phyloP scores from a whole-genome alignment of 2,113 vertebrate genomes.

The Epinephelus moara region DNA sequence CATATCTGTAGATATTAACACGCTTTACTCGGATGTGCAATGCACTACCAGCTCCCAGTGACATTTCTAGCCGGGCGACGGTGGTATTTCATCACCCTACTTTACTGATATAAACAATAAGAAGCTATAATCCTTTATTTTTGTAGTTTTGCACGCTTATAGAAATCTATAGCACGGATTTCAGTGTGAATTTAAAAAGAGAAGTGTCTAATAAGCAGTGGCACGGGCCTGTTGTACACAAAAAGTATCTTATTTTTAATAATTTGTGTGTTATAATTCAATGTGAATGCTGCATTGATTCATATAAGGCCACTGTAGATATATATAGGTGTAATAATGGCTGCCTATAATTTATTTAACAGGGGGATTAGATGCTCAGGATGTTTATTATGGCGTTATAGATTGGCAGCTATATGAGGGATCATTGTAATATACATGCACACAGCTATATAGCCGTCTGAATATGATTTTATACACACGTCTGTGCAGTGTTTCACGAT shows the following conservation, averaged over 20 bases:
- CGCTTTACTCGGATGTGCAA: slow-evolving; percentile 11
- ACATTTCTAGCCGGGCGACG: slow-evolving; percentile 37
- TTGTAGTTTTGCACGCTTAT: neutral
- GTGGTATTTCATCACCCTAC: slow-evolving; percentile 45
- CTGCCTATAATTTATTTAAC: neutral
- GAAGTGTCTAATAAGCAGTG: neutral
- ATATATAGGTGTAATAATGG: neutral
- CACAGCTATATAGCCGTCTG: neutral
- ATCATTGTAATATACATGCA: neutral
- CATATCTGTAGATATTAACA: slow-evolving; percentile 4
- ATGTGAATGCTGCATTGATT: neutral
- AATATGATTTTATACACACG: slow-evolving; percentile 7
- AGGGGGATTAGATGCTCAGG: neutral
- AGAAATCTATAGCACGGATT: neutral
- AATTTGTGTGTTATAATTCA: neutral
- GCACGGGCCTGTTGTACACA: slow-evolving; percentile 1
- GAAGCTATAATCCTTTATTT: neutral
- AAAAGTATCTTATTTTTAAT: slow-evolving; percentile 3
- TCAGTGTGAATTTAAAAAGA: neutral
- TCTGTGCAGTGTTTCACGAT: slow-evolving; percentile 27
- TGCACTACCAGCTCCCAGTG: slow-evolving; percentile 30
- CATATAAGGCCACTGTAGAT: neutral
- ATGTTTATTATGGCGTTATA: slow-evolving; percentile 2
- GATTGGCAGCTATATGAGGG: neutral
- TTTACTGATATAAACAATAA: slow-evolving; percentile 15